Evolutionary conservation across 2,888 invertebrate genomes (phyloP).

Genomic region (Meiosimyza decipiens): DNA sequence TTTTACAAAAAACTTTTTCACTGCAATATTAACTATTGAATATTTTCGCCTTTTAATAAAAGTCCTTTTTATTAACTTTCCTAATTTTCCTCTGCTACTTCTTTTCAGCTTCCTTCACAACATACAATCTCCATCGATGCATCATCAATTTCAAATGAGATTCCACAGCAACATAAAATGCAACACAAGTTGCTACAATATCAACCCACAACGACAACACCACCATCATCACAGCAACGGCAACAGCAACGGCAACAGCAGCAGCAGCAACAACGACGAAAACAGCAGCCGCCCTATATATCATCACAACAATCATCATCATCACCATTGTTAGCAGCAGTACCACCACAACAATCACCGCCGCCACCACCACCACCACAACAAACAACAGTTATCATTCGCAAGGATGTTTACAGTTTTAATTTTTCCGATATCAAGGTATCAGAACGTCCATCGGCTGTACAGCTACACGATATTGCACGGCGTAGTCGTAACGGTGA

Average conservation of each 20-base stretch:
- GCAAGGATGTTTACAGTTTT: slow-evolving; percentile 66
- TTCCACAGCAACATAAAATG: slow-evolving; percentile 2
- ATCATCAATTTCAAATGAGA: slow-evolving; percentile 3
- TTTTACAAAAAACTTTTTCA: no score
- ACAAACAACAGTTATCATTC: slow-evolving; percentile 64
- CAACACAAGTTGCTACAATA: slow-evolving; percentile 22
- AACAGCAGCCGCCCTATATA: slow-evolving; percentile 4
- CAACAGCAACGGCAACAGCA: slow-evolving; percentile 11
- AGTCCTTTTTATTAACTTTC: no score
- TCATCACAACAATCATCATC: slow-evolving; percentile 28
- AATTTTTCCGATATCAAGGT: slow-evolving; percentile 66
- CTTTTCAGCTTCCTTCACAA: slow-evolving; percentile 22
- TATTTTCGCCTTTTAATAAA: no score
- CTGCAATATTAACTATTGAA: no score
- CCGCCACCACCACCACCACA: slow-evolving; percentile 42
- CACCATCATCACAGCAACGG: neutral
- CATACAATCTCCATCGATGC: slow-evolving; percentile 17
- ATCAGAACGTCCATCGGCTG: slow-evolving; percentile 60
- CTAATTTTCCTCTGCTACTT: neutral
- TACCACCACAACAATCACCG: slow-evolving; percentile 40
- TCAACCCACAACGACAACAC: slow-evolving; percentile 17
- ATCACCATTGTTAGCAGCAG: slow-evolving; percentile 36
- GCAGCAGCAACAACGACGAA: slow-evolving; percentile 19
- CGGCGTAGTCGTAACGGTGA: slow-evolving; percentile 63
- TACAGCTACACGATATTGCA: slow-evolving; percentile 58